phyloP scores from a whole-genome alignment of 2,797 vertebrate genomes.

The Iguana delicatissima region DNA sequence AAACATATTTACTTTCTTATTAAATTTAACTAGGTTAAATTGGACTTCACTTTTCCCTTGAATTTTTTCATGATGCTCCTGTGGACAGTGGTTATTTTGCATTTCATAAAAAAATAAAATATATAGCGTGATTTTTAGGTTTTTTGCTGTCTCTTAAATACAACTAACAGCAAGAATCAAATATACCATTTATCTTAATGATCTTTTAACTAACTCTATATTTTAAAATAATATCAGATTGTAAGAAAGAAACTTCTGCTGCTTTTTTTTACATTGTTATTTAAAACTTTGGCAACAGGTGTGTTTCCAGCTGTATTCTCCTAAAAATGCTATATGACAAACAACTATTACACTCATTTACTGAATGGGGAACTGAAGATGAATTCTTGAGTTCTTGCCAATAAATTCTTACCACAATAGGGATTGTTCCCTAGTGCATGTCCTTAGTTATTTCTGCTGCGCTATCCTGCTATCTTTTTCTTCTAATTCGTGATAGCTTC shows the following conservation, averaged over 20 bases:
- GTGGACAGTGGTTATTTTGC: not conserved
- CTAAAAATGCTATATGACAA: not conserved
- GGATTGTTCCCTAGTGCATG: not conserved
- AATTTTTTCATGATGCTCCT: not conserved
- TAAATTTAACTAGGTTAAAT: not conserved
- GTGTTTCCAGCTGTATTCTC: slow-evolving; percentile 1
- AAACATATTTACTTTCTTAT: not conserved
- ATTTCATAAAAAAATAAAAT: not conserved
- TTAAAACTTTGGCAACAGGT: not conserved
- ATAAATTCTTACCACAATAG: not conserved
- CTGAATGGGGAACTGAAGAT: not conserved
- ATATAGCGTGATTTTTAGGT: not conserved
- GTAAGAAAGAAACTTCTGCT: not conserved
- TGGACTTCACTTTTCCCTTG: not conserved
- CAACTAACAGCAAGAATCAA: slow-evolving; percentile 1
- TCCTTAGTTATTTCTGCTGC: not conserved
- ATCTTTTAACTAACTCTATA: not conserved
- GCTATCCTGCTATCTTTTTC: not conserved
- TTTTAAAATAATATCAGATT: not conserved
- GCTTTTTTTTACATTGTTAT: not conserved
- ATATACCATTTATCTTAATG: not conserved
- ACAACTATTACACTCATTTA: not conserved
- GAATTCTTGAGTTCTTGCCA: not conserved
- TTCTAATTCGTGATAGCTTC: not conserved
- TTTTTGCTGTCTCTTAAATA: slow-evolving; percentile 30